A percentile compares a stretch with the other conserved stretches of the same genome.
phyloP scores from a whole-genome alignment of 2,888 invertebrate species.

The Acleris laterana region DNA sequence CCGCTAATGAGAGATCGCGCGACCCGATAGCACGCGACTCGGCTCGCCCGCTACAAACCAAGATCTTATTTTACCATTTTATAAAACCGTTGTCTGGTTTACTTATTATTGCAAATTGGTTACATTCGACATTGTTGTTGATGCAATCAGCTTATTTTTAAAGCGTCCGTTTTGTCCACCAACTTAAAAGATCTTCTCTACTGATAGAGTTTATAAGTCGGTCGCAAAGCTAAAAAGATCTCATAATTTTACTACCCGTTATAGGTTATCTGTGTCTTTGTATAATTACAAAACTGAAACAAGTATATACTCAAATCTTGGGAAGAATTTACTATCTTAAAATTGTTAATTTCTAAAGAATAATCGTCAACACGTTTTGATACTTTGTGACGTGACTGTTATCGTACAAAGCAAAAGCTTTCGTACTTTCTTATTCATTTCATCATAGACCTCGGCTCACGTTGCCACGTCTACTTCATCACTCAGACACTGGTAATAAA shows the following conservation, averaged over 20 bases:
- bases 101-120: conserved; percentile 1
- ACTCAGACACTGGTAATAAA: conserved; percentile 72
- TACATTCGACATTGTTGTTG: not conserved
- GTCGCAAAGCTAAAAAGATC: too few species aligned
- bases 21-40: conserved; percentile 51
- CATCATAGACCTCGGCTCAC: conserved; percentile 50
- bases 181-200: too few species aligned
- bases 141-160: too few species aligned
- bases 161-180: too few species aligned
- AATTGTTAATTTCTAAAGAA: too few species aligned
- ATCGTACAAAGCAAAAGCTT: conserved; percentile 36
- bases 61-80: conserved; percentile 1
- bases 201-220: too few species aligned
- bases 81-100: not conserved
- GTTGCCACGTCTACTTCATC: conserved; percentile 65
- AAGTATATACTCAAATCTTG: too few species aligned
- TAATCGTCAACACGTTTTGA: not conserved
- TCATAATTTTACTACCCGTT: too few species aligned
- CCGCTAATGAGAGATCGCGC: conserved; percentile 76
- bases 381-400: conserved; percentile 6
- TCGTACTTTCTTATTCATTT: conserved; percentile 52
- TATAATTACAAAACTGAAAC: too few species aligned
- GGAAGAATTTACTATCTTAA: too few species aligned
- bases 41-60: conserved; percentile 33
- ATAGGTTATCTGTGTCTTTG: too few species aligned